Conservation (phyloP, 2,888 invertebrate genomes). For the Drosophila siamana region DNA sequence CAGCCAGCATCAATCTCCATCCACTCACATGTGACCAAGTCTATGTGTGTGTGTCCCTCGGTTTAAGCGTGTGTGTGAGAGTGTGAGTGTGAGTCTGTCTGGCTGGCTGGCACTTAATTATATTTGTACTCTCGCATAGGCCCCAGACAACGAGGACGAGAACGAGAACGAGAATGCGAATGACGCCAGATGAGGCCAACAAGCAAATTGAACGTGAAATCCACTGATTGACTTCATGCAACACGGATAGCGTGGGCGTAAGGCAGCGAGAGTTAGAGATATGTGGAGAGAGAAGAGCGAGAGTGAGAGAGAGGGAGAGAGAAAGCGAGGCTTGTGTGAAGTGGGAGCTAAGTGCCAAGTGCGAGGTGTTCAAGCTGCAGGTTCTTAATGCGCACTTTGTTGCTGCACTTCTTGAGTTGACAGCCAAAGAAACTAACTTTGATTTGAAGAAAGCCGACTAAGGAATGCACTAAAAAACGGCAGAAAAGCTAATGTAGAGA, state of each 20-base stretch:
- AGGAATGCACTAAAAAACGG: neutral
- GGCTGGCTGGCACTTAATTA: constrained; percentile 67
- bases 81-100: constrained; percentile 30
- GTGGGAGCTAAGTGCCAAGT: constrained; percentile 36
- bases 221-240: constrained; percentile 61
- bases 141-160: constrained; percentile 50
- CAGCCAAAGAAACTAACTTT: neutral
- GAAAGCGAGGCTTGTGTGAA: neutral
- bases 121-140: constrained; percentile 57
- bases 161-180: constrained; percentile 21
- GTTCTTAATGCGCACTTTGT: constrained; percentile 39
- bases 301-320: too few relatives aligned
- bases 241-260: neutral
- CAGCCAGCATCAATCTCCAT: constrained; percentile 42
- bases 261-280: neutral
- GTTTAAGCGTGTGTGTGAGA: neutral
- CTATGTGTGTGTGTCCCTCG: neutral
- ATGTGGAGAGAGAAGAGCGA: too few relatives aligned
- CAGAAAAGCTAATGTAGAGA: neutral
- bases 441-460: neutral
- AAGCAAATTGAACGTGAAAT: constrained; percentile 76
- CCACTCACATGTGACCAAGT: constrained; percentile 2
- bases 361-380: constrained; percentile 44
- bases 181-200: constrained; percentile 52
- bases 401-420: constrained; percentile 32